Evolutionary conservation across 1,140 invertebrate genomes (phyloP), one percentile per base, ranked within the genome.

Genomic region (Tetramorium parvispinum): DNA sequence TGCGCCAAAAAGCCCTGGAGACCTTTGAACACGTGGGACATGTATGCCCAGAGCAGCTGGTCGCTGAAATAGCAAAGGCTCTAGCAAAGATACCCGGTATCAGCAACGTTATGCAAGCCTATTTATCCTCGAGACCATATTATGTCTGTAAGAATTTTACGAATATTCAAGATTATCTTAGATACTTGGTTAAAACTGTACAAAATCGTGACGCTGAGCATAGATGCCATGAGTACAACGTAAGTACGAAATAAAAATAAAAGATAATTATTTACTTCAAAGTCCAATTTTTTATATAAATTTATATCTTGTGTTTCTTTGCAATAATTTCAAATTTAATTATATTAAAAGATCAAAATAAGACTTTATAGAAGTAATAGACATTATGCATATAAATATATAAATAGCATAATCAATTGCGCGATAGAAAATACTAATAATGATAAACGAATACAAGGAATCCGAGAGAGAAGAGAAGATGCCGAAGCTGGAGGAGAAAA

Each of bases 1-100:
- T 94, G 0, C 86, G 73, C 10, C 94, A 95, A 78, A 92, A 94
- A 51, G 91, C 91, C 0, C 77, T 94, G 1, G 93, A 94, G 55
- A 91, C 89, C 43, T 94, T 94, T 27, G 91, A 94, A 7, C 6
- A 91, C 0, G 71, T 94, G 0, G 91, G 93, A 27, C 90, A 91
- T 6, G 81, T 61, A 0, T 93, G 92, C 10, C 83, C 87, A 0
- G 88, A 93, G 0, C 86, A 92, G 1, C 59, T 95, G 0, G 85
- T 94, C 0, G 86, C 89, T 0, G 89, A 85, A 27, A 85, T 94
- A 5, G 85, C 90, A 0, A 79, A 87, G 37, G 86, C 89, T 0
- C 86, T 92, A 2, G 91, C 91, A 0, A 87, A 55, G 5, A 89
- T 90, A 32, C 27, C 89, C 0, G 57, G 82, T 0, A 79, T 93